A percentile compares a stretch with the other conserved stretches of the same genome.
Conservation (phyloP, 2,797 vertebrate genomes). For the Hipposideros larvatus region DNA sequence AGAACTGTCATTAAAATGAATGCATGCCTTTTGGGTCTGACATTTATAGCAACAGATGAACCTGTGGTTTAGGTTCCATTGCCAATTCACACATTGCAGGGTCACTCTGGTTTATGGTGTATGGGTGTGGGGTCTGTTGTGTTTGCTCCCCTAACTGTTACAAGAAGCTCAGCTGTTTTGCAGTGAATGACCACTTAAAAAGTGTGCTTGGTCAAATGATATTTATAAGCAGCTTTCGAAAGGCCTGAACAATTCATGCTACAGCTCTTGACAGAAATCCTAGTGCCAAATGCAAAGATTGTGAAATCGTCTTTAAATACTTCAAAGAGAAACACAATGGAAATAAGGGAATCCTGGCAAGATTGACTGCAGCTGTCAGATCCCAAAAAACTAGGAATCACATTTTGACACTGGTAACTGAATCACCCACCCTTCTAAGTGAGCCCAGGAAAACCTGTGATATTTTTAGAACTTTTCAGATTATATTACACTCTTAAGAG, state of each 20-base stretch:
- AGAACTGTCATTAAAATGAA: conserved; percentile 47
- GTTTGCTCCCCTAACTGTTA: conserved; percentile 57
- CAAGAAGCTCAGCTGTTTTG: conserved; percentile 65
- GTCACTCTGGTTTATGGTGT: conserved; percentile 75
- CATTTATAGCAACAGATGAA: conserved; percentile 52
- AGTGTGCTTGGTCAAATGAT: conserved; percentile 64
- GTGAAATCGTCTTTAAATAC: conserved; percentile 83
- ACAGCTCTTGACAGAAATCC: conserved; percentile 71
- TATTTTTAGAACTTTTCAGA: conserved; percentile 89
- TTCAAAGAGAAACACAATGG: conserved; percentile 82
- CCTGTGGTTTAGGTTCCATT: conserved; percentile 59
- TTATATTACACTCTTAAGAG: conserved; percentile 84
- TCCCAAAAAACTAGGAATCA: conserved; percentile 86
- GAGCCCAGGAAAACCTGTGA: conserved; percentile 86
- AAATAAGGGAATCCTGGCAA: conserved; percentile 86
- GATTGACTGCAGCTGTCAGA: conserved; percentile 87
- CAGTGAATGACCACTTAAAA: conserved; percentile 51
- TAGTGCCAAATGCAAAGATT: conserved; percentile 80
- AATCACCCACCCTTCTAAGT: conserved; percentile 86
- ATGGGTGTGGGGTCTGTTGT: not conserved
- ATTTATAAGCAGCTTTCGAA: conserved; percentile 75
- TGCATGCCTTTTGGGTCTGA: conserved; percentile 61
- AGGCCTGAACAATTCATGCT: conserved; percentile 68
- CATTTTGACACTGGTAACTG: conserved; percentile 88
- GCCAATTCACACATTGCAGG: conserved; percentile 74